These are phyloP conservation scores for Panulirus ornatus DNA, from an alignment of 1,140 invertebrate species.

Conservation along the genomic window DNA sequence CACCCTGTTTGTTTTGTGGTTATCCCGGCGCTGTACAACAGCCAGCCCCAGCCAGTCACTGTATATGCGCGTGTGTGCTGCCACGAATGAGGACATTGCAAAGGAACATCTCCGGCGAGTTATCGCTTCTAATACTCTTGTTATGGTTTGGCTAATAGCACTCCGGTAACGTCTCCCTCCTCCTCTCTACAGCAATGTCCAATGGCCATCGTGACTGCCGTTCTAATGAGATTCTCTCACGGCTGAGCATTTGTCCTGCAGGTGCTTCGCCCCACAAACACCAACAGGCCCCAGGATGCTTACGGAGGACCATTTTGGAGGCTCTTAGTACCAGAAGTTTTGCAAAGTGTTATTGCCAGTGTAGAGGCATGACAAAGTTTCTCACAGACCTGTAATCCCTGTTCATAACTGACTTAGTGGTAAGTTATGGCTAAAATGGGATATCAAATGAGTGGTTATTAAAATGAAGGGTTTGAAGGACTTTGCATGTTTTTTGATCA, in stretches of 20 bases:
- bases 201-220: conserved; percentile 27
- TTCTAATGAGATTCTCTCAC: conserved; percentile 26
- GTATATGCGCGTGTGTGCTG: conserved; percentile 7
- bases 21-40: neutral
- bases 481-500: no score
- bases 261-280: neutral
- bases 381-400: neutral
- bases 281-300: neutral
- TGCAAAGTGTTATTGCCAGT: conserved; percentile 21
- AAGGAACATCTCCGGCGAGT: neutral
- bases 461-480: no score
- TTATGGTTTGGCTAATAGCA: conserved; percentile 38
- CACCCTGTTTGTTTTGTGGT: conserved; percentile 35
- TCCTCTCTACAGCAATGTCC: conserved; percentile 36
- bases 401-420: neutral
- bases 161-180: conserved; percentile 29
- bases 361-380: conserved; percentile 1
- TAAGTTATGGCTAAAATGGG: neutral
- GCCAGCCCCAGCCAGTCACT: neutral
- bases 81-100: conserved; percentile 29
- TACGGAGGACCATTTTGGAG: conserved; percentile 5
- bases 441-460: neutral
- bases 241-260: neutral
- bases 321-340: conserved; percentile 34
- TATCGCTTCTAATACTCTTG: conserved; percentile 42